phyloP scores from a whole-genome alignment of 2,797 vertebrate species.

The Lerista edwardsae region DNA sequence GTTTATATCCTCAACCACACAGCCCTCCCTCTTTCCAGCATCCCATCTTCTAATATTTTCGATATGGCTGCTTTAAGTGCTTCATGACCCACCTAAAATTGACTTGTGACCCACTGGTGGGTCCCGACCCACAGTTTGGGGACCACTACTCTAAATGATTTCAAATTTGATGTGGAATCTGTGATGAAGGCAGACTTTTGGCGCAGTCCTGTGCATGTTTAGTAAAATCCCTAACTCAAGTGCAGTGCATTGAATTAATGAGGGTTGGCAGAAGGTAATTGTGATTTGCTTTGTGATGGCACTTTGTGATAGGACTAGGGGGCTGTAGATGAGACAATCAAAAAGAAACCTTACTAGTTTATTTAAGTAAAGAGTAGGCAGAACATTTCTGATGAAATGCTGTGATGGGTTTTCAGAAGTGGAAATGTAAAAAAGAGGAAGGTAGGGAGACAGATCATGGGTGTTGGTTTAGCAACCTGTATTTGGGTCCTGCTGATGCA shows the following conservation, averaged over 20 bases:
- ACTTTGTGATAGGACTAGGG: not conserved
- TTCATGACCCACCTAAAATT: too few species aligned
- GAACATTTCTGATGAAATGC: not conserved
- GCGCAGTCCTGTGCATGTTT: not conserved
- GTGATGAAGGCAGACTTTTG: not conserved
- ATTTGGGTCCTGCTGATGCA: slow-evolving; percentile 57
- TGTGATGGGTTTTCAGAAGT: slow-evolving; percentile 24
- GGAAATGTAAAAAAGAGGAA: slow-evolving; percentile 24
- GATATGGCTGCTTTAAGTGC: too few species aligned
- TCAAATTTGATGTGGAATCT: too few species aligned
- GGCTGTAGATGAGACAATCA: not conserved
- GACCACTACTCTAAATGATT: too few species aligned
- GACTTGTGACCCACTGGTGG: too few species aligned
- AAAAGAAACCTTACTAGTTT: not conserved
- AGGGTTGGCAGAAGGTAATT: not conserved
- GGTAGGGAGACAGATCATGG: slow-evolving; percentile 37
- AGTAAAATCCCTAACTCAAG: not conserved
- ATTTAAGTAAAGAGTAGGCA: not conserved
- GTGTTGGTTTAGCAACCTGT: slow-evolving; percentile 45
- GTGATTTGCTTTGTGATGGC: not conserved
- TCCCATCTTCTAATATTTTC: too few species aligned
- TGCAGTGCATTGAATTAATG: not conserved
- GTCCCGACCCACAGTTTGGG: too few species aligned
- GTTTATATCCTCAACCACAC: too few species aligned
- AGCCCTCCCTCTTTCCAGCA: too few species aligned